A percentile compares a stretch with the other conserved stretches of the same genome.
phyloP scores from a whole-genome alignment of 92 coral and sea anemone genomes.

The Zoanthus gigantus region DNA sequence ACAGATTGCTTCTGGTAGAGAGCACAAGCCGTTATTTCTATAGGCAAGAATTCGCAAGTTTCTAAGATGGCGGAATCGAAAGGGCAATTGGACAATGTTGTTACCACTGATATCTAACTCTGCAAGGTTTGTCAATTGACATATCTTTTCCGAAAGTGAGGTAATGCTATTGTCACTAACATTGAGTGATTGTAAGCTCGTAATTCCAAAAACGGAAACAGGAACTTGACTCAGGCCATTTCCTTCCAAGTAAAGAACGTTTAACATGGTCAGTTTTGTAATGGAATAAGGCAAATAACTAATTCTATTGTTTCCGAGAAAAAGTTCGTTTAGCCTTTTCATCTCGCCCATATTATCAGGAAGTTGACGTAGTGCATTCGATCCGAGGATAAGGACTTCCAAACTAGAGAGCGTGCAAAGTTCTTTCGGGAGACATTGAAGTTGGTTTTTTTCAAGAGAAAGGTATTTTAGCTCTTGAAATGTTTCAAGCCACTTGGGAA shows the following conservation, averaged over 20 bases:
- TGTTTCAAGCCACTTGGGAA: conserved; percentile 82
- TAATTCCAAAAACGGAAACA: conserved; percentile 61
- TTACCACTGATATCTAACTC: conserved; percentile 78
- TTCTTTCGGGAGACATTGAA: conserved; percentile 77
- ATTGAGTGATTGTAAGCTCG: conserved; percentile 61
- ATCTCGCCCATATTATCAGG: conserved; percentile 73
- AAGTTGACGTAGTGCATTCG: conserved; percentile 71
- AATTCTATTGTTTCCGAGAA: conserved; percentile 73
- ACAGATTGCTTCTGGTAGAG: conserved; percentile 80
- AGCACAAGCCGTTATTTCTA: conserved; percentile 59
- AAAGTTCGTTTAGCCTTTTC: conserved; percentile 71
- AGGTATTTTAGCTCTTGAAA: conserved; percentile 69
- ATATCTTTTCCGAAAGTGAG: conserved; percentile 65
- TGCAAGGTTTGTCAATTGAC: conserved; percentile 63
- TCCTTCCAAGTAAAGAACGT: conserved; percentile 70
- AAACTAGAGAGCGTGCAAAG: conserved; percentile 66
- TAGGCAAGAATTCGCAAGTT: conserved; percentile 59
- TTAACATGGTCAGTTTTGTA: conserved; percentile 63
- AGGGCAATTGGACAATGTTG: conserved; percentile 66
- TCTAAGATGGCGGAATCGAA: conserved; percentile 67
- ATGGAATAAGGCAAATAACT: conserved; percentile 65
- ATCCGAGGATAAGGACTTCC: conserved; percentile 75
- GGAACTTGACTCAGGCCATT: conserved; percentile 73
- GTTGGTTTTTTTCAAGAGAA: conserved; percentile 72
- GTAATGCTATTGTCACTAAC: conserved; percentile 62